Percentiles rank a stretch among this genome's conserved stretches.
phyloP scores from a whole-genome alignment of 2,888 invertebrate genomes.

The Sepioteuthis lessoniana region DNA sequence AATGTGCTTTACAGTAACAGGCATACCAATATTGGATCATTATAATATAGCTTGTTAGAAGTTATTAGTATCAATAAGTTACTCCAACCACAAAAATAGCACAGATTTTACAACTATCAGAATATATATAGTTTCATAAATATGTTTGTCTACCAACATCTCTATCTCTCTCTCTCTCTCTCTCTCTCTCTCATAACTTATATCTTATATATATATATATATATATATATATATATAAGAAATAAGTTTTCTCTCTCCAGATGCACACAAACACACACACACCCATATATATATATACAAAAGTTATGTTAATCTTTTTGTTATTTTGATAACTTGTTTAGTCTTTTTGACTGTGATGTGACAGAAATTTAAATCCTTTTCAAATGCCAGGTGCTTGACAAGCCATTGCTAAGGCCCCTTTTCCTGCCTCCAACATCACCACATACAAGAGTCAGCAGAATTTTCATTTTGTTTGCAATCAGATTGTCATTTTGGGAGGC shows the following conservation, averaged over 20 bases:
- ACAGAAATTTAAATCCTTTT: slow-evolving; percentile 10
- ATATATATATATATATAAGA: neutral
- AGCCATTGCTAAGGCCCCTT: neutral
- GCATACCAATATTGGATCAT: no score
- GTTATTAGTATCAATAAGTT: no score
- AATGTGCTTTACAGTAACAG: no score
- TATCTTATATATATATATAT: neutral
- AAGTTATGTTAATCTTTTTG: neutral
- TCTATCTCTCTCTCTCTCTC: no score
- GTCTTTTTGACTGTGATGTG: neutral
- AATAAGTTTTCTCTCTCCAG: neutral
- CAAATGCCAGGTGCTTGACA: slow-evolving; percentile 33
- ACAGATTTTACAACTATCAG: no score
- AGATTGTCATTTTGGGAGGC: neutral
- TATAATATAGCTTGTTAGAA: no score
- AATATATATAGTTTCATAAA: neutral
- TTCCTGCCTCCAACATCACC: slow-evolving; percentile 11
- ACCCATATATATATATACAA: neutral
- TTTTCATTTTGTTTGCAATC: slow-evolving; percentile 33
- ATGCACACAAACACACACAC: neutral
- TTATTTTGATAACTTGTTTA: neutral
- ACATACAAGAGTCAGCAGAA: neutral
- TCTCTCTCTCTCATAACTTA: no score
- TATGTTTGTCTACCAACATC: no score
- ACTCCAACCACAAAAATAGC: no score